Percentiles rank a stretch among this genome's conserved stretches.
These are phyloP conservation scores for Ianthella basta DNA, from an alignment of 37 sponge, comb jelly and placozoan genomes.

Conservation along the genomic window DNA sequence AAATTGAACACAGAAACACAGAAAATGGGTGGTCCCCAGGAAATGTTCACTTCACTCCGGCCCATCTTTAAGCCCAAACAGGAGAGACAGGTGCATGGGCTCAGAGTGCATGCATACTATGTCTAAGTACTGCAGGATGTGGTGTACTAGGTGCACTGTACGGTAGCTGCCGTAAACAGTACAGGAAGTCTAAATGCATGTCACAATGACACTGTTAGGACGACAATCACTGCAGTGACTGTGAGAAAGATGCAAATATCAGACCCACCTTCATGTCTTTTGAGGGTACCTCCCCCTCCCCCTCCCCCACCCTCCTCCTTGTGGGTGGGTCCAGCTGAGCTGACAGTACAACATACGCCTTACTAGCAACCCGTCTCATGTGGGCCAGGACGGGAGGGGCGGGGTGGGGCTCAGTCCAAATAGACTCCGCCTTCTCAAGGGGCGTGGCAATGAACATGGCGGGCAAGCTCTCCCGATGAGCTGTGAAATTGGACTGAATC, in stretches of 20 bases:
- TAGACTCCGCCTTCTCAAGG: constrained; percentile 46
- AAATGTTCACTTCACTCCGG: too few species aligned
- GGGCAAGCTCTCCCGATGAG: constrained; percentile 60
- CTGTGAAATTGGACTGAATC: constrained; percentile 39
- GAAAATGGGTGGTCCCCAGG: too few species aligned
- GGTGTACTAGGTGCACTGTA: too few species aligned
- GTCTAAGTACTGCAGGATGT: too few species aligned
- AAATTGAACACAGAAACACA: too few species aligned
- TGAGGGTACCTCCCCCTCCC: neutral
- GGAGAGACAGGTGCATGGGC: too few species aligned
- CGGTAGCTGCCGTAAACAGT: too few species aligned
- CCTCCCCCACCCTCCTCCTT: neutral
- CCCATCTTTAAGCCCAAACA: too few species aligned
- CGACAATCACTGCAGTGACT: too few species aligned
- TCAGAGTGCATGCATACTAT: too few species aligned
- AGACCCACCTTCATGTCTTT: constrained; percentile 16
- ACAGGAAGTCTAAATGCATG: too few species aligned
- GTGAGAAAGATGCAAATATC: neutral
- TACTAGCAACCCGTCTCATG: constrained; percentile 46
- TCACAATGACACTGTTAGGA: too few species aligned
- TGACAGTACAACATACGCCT: constrained; percentile 51
- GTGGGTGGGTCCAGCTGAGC: constrained; percentile 20
- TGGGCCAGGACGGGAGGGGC: constrained; percentile 41
- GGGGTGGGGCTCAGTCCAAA: constrained; percentile 44
- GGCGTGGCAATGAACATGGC: constrained; percentile 82